Conservation (phyloP, 2,888 invertebrate genomes). For the Pecten maximus region DNA sequence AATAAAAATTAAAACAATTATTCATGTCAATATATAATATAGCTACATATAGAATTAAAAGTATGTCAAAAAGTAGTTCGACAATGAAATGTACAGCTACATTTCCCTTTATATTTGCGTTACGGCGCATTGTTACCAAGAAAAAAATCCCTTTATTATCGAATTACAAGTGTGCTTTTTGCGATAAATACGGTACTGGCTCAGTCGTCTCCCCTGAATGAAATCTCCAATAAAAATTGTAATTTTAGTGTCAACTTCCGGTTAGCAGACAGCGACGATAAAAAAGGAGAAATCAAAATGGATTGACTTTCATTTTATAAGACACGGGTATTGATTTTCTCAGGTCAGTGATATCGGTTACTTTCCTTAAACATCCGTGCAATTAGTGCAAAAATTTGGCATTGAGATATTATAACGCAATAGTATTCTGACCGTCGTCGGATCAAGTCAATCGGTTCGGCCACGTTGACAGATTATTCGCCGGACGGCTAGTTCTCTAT, state of each 20-base stretch:
- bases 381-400: background rate
- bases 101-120: too few species aligned
- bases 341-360: background rate
- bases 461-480: slow-evolving; percentile 26
- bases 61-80: too few species aligned
- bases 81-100: too few species aligned
- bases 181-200: background rate
- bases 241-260: slow-evolving; percentile 21
- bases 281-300: background rate
- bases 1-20: too few species aligned
- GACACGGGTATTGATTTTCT: background rate
- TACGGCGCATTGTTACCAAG: too few species aligned
- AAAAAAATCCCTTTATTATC: background rate
- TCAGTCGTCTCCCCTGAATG: background rate
- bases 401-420: background rate
- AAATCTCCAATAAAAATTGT: background rate
- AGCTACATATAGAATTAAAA: too few species aligned
- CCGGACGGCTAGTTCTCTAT: background rate
- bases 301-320: background rate
- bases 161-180: background rate
- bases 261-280: slow-evolving; percentile 24
- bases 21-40: too few species aligned
- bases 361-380: background rate
- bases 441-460: background rate
- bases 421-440: background rate